These are phyloP conservation scores for Myopa tessellatipennis DNA, from an alignment of 2,888 invertebrate species.

Conservation along the genomic window DNA sequence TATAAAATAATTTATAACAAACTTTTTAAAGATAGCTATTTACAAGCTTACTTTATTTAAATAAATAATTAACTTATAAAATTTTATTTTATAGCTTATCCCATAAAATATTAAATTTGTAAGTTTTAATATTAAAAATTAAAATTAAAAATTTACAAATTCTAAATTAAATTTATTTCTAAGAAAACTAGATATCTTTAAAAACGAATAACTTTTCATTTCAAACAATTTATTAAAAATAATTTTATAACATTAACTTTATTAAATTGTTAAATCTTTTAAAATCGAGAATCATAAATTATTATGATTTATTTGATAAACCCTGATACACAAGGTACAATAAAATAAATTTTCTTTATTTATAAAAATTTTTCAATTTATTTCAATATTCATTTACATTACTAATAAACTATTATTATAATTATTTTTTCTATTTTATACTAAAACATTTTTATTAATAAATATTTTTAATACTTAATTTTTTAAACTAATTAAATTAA, in stretches of 20 bases:
- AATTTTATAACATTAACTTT: slow-evolving; percentile 72
- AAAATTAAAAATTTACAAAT: no score
- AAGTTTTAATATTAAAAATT: no score
- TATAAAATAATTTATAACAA: slow-evolving; percentile 50
- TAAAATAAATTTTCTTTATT: slow-evolving; percentile 72
- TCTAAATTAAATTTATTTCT: no score
- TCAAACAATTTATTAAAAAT: slow-evolving; percentile 74
- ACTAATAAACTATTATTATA: slow-evolving; percentile 60
- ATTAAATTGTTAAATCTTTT: slow-evolving; percentile 73
- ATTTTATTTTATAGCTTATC: no score
- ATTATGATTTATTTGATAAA: slow-evolving; percentile 70
- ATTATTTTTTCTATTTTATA: slow-evolving; percentile 70
- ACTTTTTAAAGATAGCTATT: no score
- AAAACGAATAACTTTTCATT: slow-evolving; percentile 76
- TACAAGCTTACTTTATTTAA: no score
- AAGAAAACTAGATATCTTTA: slow-evolving; percentile 70
- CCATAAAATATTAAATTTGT: no score
- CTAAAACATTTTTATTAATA: slow-evolving; percentile 66
- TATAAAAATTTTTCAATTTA: slow-evolving; percentile 68
- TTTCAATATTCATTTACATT: slow-evolving; percentile 72
- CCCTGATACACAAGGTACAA: slow-evolving; percentile 82
- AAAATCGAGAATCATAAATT: slow-evolving; percentile 71
- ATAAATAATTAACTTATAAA: no score
- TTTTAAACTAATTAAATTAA: slow-evolving; percentile 59
- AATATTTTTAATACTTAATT: slow-evolving; percentile 66